phyloP scores from a whole-genome alignment of 1,140 invertebrate species.

The Drosophila biarmipes region DNA sequence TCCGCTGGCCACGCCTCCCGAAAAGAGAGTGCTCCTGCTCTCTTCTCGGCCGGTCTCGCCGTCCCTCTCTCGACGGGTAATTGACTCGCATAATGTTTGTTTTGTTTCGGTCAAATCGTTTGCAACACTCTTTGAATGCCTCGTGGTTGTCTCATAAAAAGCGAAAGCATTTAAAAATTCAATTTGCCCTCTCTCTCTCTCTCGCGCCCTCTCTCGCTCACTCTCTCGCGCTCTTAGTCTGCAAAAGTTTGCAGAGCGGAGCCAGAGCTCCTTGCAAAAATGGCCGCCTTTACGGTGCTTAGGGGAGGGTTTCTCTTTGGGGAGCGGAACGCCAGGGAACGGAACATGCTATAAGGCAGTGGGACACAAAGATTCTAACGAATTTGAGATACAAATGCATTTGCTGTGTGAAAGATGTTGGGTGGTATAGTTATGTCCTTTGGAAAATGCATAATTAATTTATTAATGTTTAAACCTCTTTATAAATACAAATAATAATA shows the following conservation, averaged over 20 bases:
- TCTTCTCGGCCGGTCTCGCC: slow-evolving; percentile 10
- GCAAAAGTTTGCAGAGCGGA: slow-evolving; percentile 67
- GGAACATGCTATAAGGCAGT: slow-evolving; percentile 31
- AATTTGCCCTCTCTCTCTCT: slow-evolving; percentile 61
- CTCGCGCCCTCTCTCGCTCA: slow-evolving; percentile 19
- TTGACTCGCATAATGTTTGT: slow-evolving; percentile 69
- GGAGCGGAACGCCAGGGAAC: slow-evolving; percentile 46
- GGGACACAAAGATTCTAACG: neutral
- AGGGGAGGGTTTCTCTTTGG: slow-evolving; percentile 51
- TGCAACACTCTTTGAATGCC: slow-evolving; percentile 83
- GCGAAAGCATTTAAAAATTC: slow-evolving; percentile 82
- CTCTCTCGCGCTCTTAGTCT: slow-evolving; percentile 43
- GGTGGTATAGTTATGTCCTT: neutral
- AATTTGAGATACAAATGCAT: neutral
- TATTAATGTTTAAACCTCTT: neutral
- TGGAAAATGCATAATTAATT: no score
- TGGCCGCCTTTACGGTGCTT: slow-evolving; percentile 61
- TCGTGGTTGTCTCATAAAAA: slow-evolving; percentile 77
- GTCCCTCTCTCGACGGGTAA: slow-evolving; percentile 53
- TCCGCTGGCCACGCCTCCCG: slow-evolving; percentile 58
- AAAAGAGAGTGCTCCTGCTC: slow-evolving; percentile 21
- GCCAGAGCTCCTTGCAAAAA: slow-evolving; percentile 64
- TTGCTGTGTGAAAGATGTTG: neutral
- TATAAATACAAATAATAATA: no score
- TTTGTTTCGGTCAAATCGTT: slow-evolving; percentile 81